These are phyloP conservation scores for Prunella fulvescens DNA, from an alignment of 2,113 vertebrate species.

Conservation along the genomic window DNA sequence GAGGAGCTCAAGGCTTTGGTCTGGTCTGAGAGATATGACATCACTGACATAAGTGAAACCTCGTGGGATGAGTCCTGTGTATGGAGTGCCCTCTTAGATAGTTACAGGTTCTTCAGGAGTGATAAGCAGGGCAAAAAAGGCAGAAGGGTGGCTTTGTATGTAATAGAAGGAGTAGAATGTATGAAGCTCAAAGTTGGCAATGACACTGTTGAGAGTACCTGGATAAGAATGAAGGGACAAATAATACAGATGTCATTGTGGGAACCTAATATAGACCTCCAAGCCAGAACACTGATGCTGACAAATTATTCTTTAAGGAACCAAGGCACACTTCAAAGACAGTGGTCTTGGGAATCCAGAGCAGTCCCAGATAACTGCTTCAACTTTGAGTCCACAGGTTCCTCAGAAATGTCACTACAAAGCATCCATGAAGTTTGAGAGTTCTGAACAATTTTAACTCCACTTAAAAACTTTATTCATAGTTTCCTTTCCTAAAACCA, in stretches of 20 bases:
- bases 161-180: neutral
- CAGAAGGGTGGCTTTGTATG: neutral
- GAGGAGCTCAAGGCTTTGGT: neutral
- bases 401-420: neutral
- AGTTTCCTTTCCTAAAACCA: neutral
- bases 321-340: neutral
- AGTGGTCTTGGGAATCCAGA: neutral
- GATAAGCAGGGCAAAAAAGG: neutral
- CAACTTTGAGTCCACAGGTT: neutral
- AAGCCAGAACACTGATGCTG: neutral
- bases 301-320: neutral
- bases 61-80: no score
- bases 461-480: neutral
- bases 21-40: neutral
- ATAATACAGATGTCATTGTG: accelerated
- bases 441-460: neutral
- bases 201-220: neutral
- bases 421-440: neutral
- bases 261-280: neutral
- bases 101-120: neutral
- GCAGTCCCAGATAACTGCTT: neutral
- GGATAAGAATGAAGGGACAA: neutral
- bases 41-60: neutral
- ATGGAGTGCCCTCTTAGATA: neutral
- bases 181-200: neutral